A percentile compares a stretch with the other conserved stretches of the same genome.
phyloP scores from a whole-genome alignment of 2,113 vertebrate genomes.

The Urocolius indicus region DNA sequence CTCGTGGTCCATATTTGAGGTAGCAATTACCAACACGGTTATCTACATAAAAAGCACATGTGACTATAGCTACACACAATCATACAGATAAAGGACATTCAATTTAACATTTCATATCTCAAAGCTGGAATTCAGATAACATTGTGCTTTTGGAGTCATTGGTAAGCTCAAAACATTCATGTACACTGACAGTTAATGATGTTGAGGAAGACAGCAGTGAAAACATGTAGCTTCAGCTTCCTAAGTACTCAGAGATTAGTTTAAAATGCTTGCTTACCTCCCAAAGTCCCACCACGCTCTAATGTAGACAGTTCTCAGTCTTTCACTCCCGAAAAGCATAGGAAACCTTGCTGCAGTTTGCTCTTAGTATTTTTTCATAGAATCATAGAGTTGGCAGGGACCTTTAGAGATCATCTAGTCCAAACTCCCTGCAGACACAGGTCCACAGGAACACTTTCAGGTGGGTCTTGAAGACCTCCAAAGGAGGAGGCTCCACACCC shows the following conservation, averaged over 20 bases:
- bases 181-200: neutral
- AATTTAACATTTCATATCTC: neutral
- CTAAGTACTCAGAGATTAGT: neutral
- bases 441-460: too few relatives aligned
- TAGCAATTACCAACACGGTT: constrained; percentile 86
- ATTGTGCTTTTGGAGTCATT: neutral
- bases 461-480: too few relatives aligned
- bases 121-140: neutral
- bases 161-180: neutral
- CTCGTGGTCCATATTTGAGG: constrained; percentile 79
- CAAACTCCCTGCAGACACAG: too few relatives aligned
- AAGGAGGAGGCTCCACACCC: too few relatives aligned
- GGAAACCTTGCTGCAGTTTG: neutral
- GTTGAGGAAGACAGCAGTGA: neutral
- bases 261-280: neutral
- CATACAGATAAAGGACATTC: neutral
- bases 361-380: neutral
- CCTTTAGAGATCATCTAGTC: too few relatives aligned
- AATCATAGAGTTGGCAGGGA: too few relatives aligned
- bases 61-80: neutral
- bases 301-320: neutral
- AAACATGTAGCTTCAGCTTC: neutral
- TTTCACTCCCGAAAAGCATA: neutral
- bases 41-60: constrained; percentile 61
- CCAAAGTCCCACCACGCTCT: neutral